Evolutionary conservation across 2,888 invertebrate genomes (phyloP).

Genomic region (Sussaba pulchella): DNA sequence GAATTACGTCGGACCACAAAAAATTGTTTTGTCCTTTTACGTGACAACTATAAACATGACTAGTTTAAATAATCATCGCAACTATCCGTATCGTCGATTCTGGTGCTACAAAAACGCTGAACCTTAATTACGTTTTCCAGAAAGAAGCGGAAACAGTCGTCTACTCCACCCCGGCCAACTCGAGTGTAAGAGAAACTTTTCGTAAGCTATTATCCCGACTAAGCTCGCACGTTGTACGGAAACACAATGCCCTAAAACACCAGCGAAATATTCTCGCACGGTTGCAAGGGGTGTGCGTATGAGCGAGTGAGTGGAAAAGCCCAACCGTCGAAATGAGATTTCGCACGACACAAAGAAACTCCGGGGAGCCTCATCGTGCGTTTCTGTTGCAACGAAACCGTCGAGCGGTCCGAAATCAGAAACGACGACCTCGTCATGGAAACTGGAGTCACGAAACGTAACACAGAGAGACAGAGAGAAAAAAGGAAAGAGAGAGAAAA

Average conservation of each 20-base stretch:
- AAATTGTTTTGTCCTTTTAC: too few relatives aligned
- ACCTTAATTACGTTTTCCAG: neutral
- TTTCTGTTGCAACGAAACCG: conserved; percentile 19
- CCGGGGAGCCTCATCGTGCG: conserved; percentile 12
- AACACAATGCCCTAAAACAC: conserved; percentile 19
- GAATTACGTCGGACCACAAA: too few relatives aligned
- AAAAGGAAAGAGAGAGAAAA: neutral
- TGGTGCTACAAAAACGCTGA: neutral
- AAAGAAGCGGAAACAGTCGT: neutral
- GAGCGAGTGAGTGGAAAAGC: neutral
- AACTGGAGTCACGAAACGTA: conserved; percentile 39
- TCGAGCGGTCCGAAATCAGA: conserved; percentile 48
- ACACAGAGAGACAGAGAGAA: conserved; percentile 17
- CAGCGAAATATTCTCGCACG: conserved; percentile 21
- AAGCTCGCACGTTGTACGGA: conserved; percentile 6
- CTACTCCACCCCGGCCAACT: neutral
- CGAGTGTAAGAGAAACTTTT: conserved; percentile 8
- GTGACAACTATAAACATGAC: neutral
- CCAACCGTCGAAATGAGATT: conserved; percentile 29
- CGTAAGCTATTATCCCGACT: conserved; percentile 15
- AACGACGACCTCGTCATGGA: conserved; percentile 53
- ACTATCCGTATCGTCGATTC: neutral
- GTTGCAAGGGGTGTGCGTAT: too few relatives aligned
- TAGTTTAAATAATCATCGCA: neutral
- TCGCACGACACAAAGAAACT: conserved; percentile 44